These are phyloP conservation scores for Leucophenga montana DNA, from an alignment of 2,888 invertebrate species.

Conservation along the genomic window DNA sequence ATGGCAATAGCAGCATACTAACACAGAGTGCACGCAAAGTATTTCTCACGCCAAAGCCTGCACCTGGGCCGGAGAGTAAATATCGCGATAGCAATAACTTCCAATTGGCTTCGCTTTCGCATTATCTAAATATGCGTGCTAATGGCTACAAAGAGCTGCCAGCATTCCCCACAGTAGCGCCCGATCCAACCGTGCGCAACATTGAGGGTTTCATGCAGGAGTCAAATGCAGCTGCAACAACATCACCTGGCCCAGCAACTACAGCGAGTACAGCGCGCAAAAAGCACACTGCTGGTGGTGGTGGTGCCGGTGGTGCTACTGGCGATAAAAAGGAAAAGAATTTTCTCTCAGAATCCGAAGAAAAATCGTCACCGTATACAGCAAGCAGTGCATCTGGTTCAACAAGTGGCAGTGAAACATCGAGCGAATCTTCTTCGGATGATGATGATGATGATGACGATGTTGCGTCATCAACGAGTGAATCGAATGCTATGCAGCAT, in stretches of 20 bases:
- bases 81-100: slow-evolving; percentile 89
- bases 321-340: slow-evolving; percentile 74
- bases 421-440: slow-evolving; percentile 44
- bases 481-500: too few species aligned
- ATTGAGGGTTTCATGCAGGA: slow-evolving; percentile 74
- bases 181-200: slow-evolving; percentile 85
- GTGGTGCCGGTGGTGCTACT: slow-evolving; percentile 10
- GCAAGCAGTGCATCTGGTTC: slow-evolving; percentile 53
- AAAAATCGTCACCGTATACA: slow-evolving; percentile 69
- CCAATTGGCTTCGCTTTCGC: slow-evolving; percentile 95
- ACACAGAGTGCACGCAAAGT: slow-evolving; percentile 84
- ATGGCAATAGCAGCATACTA: slow-evolving; percentile 75
- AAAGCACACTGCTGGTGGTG: too few species aligned
- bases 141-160: slow-evolving; percentile 93
- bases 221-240: slow-evolving; percentile 51
- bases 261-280: slow-evolving; percentile 43
- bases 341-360: slow-evolving; percentile 76
- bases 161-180: slow-evolving; percentile 83
- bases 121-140: slow-evolving; percentile 90
- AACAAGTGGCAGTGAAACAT: slow-evolving; percentile 50
- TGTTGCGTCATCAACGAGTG: slow-evolving; percentile 18
- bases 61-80: slow-evolving; percentile 90
- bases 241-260: slow-evolving; percentile 67
- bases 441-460: slow-evolving; percentile 40
- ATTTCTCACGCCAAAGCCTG: slow-evolving; percentile 93